Percentiles rank a stretch among this genome's conserved stretches.
Conservation (phyloP, 2,797 vertebrate species). For the Leptodactylus fallax region DNA sequence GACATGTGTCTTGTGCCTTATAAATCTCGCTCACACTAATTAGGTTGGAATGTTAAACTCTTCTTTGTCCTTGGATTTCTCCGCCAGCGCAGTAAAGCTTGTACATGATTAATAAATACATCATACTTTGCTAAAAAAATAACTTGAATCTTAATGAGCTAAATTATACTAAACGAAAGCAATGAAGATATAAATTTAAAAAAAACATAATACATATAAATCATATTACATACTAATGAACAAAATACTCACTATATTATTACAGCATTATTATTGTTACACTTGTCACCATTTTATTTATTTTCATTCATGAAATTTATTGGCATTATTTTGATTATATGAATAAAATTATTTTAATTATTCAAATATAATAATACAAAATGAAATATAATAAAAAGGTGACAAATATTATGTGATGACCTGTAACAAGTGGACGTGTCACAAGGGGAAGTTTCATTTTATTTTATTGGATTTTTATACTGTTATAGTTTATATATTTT, state of each 20-base stretch:
- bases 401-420: background rate
- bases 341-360: background rate
- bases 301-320: background rate
- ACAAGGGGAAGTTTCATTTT: background rate
- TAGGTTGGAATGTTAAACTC: conserved; percentile 18
- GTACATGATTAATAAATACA: background rate
- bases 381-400: background rate
- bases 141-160: background rate
- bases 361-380: background rate
- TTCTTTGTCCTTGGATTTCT: conserved; percentile 28
- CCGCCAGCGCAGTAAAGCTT: background rate
- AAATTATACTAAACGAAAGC: background rate
- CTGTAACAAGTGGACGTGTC: background rate
- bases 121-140: background rate
- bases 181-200: background rate
- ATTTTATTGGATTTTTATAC: background rate
- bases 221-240: no score
- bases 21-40: conserved; percentile 13
- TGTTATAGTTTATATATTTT: background rate
- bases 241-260: background rate
- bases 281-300: background rate
- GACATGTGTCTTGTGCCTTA: background rate
- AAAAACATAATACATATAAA: no score
- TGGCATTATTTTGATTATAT: background rate
- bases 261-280: background rate